Percentiles rank a stretch among this genome's conserved stretches.
phyloP scores from a whole-genome alignment of 2,797 vertebrate genomes.

The Phaenicophaeus curvirostris region DNA sequence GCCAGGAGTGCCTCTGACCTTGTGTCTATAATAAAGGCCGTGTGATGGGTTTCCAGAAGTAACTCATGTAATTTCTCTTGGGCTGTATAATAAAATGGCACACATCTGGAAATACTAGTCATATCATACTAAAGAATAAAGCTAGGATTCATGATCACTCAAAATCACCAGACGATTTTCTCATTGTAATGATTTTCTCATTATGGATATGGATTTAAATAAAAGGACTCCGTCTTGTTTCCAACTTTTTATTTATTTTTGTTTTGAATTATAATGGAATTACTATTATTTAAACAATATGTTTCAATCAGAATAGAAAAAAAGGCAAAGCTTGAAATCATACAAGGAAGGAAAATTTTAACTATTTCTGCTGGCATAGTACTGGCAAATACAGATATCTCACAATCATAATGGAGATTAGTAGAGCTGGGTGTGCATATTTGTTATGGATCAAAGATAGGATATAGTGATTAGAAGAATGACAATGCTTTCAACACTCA shows the following conservation, averaged over 20 bases:
- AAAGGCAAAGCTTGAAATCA: background rate
- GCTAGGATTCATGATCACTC: background rate
- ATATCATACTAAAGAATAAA: background rate
- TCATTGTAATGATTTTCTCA: background rate
- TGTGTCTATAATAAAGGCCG: background rate
- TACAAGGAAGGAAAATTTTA: conserved; percentile 41
- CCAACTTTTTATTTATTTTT: background rate
- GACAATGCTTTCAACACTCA: conserved; percentile 4
- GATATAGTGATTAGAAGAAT: conserved; percentile 54
- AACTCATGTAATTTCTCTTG: background rate
- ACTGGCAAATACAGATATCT: background rate
- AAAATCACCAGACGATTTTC: background rate
- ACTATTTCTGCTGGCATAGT: conserved; percentile 28
- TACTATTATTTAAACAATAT: conserved; percentile 12
- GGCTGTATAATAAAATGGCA: background rate
- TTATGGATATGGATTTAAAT: conserved; percentile 30
- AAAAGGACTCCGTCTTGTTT: conserved; percentile 8
- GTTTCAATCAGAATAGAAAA: conserved; percentile 38
- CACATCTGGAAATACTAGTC: background rate
- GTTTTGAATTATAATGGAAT: conserved; percentile 22
- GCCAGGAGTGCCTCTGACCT: background rate
- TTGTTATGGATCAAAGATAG: conserved; percentile 38
- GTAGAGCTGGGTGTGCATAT: conserved; percentile 31
- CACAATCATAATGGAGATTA: conserved; percentile 5
- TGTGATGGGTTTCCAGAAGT: background rate